phyloP scores from a whole-genome alignment of 2,888 invertebrate genomes.

The Drosophila kokeensis region DNA sequence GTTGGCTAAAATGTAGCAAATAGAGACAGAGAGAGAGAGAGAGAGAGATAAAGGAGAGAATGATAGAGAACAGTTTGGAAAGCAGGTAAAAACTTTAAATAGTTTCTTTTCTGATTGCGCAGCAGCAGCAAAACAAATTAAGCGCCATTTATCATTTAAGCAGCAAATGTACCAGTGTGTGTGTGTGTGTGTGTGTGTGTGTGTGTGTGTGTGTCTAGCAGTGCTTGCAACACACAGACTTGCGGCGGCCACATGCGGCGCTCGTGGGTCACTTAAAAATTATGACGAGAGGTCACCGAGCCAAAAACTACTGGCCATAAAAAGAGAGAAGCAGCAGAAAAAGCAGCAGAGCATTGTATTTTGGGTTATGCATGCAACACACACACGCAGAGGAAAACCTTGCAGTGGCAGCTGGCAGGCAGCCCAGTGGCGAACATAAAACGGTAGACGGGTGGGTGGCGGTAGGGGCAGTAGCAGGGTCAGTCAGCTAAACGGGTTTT shows the following conservation, averaged over 20 bases:
- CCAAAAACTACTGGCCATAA: constrained; percentile 42
- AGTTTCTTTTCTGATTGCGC: constrained; percentile 8
- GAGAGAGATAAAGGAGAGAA: background rate
- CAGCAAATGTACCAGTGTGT: background rate
- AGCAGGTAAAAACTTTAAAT: constrained; percentile 15
- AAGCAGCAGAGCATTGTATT: constrained; percentile 33
- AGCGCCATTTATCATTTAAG: constrained; percentile 67
- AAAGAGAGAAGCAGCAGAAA: background rate
- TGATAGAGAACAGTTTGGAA: background rate
- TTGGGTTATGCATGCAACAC: constrained; percentile 34
- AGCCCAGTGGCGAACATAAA: constrained; percentile 32
- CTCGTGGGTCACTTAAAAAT: constrained; percentile 75
- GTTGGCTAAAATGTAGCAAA: background rate
- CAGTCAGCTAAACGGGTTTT: constrained; percentile 37
- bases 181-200: constrained; percentile 26
- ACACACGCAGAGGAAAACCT: constrained; percentile 19
- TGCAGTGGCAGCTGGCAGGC: constrained; percentile 57
- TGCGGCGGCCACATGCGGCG: constrained; percentile 42
- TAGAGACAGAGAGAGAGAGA: background rate
- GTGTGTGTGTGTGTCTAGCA: constrained; percentile 9
- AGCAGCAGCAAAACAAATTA: constrained; percentile 53
- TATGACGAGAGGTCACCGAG: constrained; percentile 68
- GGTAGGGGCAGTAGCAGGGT: constrained; percentile 15
- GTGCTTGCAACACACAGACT: constrained; percentile 32
- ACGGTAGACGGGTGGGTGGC: background rate